A percentile compares a stretch with the other conserved stretches of the same genome.
These are phyloP conservation scores for Pomatorhinus ruficollis DNA, from an alignment of 2,113 vertebrate species.

Conservation along the genomic window DNA sequence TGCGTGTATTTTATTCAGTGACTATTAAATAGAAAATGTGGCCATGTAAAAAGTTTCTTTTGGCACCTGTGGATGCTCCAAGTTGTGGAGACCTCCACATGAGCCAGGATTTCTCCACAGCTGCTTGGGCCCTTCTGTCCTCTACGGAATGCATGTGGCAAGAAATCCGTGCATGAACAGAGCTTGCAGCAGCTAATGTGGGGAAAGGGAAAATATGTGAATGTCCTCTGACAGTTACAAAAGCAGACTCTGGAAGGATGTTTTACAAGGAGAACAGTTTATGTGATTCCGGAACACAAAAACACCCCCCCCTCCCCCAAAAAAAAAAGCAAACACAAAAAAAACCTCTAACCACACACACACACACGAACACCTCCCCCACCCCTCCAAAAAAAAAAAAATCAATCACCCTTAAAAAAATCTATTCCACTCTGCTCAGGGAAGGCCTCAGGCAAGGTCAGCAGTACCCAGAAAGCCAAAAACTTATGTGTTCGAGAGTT, in stretches of 20 bases:
- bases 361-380: too few species aligned
- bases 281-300: not conserved
- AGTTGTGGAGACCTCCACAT: not conserved
- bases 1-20: not conserved
- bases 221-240: constrained; percentile 12
- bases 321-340: not conserved
- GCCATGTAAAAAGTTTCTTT: not conserved
- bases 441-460: constrained; percentile 15
- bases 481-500: not conserved
- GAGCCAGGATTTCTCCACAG: constrained; percentile 19
- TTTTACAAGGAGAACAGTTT: not conserved
- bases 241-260: not conserved
- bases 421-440: not conserved
- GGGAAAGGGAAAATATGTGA: not conserved
- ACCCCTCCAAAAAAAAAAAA: not conserved
- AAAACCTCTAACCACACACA: too few species aligned
- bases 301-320: not conserved
- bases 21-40: not conserved
- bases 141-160: constrained; percentile 1
- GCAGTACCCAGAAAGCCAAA: not conserved
- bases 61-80: not conserved
- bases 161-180: not conserved
- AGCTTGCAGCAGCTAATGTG: not conserved
- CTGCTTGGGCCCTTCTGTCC: not conserved
- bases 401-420: not conserved